Evolutionary conservation across 2,888 invertebrate genomes (phyloP), one percentile per base, ranked within the genome.

Genomic region (Theretra japonica): DNA sequence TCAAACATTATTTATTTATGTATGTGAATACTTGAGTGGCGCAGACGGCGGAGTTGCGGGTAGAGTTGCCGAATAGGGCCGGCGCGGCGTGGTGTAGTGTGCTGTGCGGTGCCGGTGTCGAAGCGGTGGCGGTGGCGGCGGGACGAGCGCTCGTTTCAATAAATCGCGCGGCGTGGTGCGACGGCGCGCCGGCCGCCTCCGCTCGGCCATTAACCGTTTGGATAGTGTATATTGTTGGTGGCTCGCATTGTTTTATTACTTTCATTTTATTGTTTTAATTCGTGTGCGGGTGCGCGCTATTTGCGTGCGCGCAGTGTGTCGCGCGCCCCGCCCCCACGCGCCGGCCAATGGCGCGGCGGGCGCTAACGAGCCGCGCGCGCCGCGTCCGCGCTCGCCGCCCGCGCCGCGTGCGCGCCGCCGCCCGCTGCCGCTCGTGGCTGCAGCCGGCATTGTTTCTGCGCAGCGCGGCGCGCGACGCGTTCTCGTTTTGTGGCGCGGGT

Each of bases 241-340:
- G 88, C 87, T 90, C 87, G 90, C 88, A 90, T 93, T 92, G 92
- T 94, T 94, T 94, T 93, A 93, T 93, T 92, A 92, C 88, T 90
- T 91, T 92, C 88, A 92, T 93, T 93, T 94, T 93, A 94, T 94
- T 94, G 94, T 94, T 94, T 94, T 94, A 94, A 94, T 94, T 94
- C 91, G 93, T 92, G 93, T 90, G 90, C 90, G 91, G 91, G 90
- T 91, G 93, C 91, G 92, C 91, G 93, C 92, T 93, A 93, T 93
- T 93, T 94, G 94, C 94, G 94, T 94, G 93, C 88, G 93, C 94
- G 94, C 94, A 91, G 91, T 90, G 90, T 90, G 92, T 90, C 90
- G 90, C 87, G 80, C 77, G 90, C 90, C 90, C 87, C 90, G 91
- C 91, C 91, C 89, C 87, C 86, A 82, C 80, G 82, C 84, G 84